Base-by-base conservation (phyloP, 1,140 invertebrate genomes). In the Heliconius congener region DNA sequence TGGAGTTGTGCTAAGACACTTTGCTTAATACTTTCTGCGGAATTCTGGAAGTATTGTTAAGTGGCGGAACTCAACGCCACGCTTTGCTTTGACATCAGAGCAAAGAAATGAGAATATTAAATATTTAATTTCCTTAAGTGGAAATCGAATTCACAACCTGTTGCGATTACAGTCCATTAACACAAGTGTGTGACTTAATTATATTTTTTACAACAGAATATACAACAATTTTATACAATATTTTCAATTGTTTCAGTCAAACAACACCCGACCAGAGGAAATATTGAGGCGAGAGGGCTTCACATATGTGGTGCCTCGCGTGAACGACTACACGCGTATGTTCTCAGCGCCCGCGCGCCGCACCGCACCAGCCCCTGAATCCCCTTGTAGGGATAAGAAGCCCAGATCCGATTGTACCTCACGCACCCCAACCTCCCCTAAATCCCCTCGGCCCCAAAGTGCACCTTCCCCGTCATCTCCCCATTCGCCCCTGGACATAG, bases 321-420 rank as follows among this genome's bases (percentile, higher is more conserved):
- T 93, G 11, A 95, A 95, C 88, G 94, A 95, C 86, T 95, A 95
- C 88, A 94, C 91, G 77, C 93, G 94, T 71, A 95, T 95, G 94
- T 95, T 95, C 87, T 95, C 93, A 9, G 90, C 91, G 76, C 90
- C 93, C 50, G 90, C 91, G 34, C 89, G 93, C 18, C 90, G 93
- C 34, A 82, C 94, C 6, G 91, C 91, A 11, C 87, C 90, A 76
- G 89, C 91, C 70, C 87, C 92, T 8, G 89, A 93, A 80, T 91
- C 93, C 19, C 91, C 91, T 19, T 88, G 90, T 37, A 88, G 88
- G 60, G 93, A 94, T 84, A 94, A 95, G 87, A 93, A 94, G 83
- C 93, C 93, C 9, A 88, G 93, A 27, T 83, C 87, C 77, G 82
- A 77, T 76, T 57, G 55, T 23, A n/a, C 77, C 27, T 77, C 83